Evolutionary conservation across 2,888 invertebrate species (phyloP).

Genomic region (Platerodrilus igneus): DNA sequence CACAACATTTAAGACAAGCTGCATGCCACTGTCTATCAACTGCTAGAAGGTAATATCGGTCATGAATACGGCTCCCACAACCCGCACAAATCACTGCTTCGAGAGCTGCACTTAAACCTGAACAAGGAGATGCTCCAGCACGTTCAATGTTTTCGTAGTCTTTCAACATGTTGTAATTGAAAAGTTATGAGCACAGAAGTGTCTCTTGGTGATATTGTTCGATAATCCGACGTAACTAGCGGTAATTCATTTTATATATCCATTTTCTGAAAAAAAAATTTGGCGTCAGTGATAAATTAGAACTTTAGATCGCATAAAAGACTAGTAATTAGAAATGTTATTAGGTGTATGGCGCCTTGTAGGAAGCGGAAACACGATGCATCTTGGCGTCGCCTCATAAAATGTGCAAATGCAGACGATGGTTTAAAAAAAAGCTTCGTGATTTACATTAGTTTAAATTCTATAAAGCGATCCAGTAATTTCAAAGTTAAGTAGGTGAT

Average conservation of each 20-base stretch:
- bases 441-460: no score
- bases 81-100: conserved; percentile 54
- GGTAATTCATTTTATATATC: conserved; percentile 5
- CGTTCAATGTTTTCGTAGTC: conserved; percentile 59
- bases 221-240: not conserved
- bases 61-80: conserved; percentile 59
- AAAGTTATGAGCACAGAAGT: not conserved
- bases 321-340: no score
- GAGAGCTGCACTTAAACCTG: conserved; percentile 44
- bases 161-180: conserved; percentile 57
- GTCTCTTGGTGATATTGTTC: not conserved
- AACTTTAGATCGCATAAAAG: not conserved
- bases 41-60: conserved; percentile 70
- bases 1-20: conserved; percentile 76
- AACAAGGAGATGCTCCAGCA: conserved; percentile 47
- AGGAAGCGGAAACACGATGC: no score
- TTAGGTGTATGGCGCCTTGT: no score
- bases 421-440: no score
- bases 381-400: no score
- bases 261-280: conserved; percentile 5
- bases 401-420: no score
- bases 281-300: no score
- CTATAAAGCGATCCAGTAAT: no score
- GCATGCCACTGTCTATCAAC: conserved; percentile 90
- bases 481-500: no score